Conservation (phyloP, 2,888 invertebrate species). For the Phymatocera aterrima region DNA sequence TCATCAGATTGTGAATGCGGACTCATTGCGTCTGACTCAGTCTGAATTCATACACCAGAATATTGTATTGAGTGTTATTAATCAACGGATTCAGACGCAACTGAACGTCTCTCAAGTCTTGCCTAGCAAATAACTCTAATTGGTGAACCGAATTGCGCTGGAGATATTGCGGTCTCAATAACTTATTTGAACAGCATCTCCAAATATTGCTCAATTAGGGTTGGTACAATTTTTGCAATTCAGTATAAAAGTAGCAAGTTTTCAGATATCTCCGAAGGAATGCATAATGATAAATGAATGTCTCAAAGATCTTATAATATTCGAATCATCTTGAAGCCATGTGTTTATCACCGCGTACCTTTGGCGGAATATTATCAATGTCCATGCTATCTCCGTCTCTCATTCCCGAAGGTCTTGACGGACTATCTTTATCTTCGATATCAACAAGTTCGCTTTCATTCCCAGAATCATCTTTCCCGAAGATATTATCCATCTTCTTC, state of each 20-base stretch:
- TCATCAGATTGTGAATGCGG: conserved; percentile 62
- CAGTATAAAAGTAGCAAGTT: too few species aligned
- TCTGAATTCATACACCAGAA: conserved; percentile 48
- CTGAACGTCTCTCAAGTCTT: too few species aligned
- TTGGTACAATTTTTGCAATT: too few species aligned
- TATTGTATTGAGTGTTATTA: too few species aligned
- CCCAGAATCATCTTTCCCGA: conserved; percentile 67
- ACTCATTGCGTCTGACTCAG: conserved; percentile 59
- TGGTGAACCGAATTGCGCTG: background rate
- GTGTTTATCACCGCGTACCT: conserved; percentile 54
- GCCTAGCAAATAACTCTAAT: too few species aligned
- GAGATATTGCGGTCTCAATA: too few species aligned
- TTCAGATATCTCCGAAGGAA: too few species aligned
- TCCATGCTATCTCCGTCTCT: conserved; percentile 59
- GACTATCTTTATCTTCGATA: conserved; percentile 55
- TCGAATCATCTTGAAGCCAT: background rate
- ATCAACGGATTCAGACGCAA: too few species aligned
- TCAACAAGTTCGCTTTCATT: conserved; percentile 63
- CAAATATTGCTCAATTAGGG: too few species aligned
- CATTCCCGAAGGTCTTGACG: conserved; percentile 41
- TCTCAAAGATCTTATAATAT: background rate
- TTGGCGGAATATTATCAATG: conserved; percentile 54
- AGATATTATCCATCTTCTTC: conserved; percentile 64
- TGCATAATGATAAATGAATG: background rate
- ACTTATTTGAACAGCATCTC: too few species aligned